A percentile compares a stretch with the other conserved stretches of the same genome.
Evolutionary conservation across 2,797 vertebrate genomes (phyloP).

Genomic region (Onychomys torridus): DNA sequence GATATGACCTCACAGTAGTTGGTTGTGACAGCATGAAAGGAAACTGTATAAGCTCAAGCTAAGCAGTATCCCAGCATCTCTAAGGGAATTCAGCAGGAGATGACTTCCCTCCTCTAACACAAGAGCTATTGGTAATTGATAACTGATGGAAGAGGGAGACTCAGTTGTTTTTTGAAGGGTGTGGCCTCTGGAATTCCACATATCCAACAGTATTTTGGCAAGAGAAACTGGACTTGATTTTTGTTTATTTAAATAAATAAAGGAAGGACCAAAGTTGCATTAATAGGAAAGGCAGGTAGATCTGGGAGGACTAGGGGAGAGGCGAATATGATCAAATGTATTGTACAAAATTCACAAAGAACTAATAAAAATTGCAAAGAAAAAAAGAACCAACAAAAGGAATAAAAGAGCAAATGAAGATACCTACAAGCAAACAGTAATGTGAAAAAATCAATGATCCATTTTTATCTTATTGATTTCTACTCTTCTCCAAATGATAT

Average conservation of each 20-base stretch:
- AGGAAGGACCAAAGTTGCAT: background rate
- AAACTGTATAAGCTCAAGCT: background rate
- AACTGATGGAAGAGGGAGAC: background rate
- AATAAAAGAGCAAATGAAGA: slow-evolving; percentile 6
- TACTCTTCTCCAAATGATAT: slow-evolving; percentile 20
- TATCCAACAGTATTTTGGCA: background rate
- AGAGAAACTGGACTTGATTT: background rate
- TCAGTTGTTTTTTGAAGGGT: background rate
- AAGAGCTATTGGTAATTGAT: background rate
- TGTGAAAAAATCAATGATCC: slow-evolving; percentile 5
- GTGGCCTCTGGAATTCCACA: background rate
- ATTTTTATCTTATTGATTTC: slow-evolving; percentile 62
- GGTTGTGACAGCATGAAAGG: background rate
- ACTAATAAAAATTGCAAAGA: background rate
- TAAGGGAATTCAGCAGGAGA: background rate
- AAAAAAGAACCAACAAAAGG: slow-evolving; percentile 26
- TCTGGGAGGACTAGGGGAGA: background rate
- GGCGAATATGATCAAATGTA: background rate
- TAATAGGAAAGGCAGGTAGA: background rate
- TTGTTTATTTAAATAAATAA: background rate
- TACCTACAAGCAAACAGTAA: slow-evolving; percentile 25
- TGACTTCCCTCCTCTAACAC: too few relatives aligned
- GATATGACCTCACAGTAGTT: background rate
- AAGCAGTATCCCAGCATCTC: background rate
- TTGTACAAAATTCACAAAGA: background rate